Evolutionary conservation across 2,113 vertebrate species (phyloP), one percentile per base, ranked within the genome.

Genomic region (Pelecanoides urinatrix): DNA sequence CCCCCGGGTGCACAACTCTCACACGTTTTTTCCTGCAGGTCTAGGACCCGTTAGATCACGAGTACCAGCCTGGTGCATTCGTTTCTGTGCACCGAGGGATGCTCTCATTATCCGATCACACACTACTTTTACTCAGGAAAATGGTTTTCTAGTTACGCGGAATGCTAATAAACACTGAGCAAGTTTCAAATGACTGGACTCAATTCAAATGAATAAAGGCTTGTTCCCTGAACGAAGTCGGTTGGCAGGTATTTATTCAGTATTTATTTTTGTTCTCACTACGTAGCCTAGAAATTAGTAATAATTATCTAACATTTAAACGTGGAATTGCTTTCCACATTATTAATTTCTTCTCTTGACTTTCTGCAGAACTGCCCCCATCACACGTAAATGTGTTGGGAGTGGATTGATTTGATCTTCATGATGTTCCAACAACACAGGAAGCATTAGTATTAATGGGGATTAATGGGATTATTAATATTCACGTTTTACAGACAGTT

Each of bases 381-480:
- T 17, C 2, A 2, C 83, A 38, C 0, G 0, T 19, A 9, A 61
- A 32, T 1, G 85, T 6, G n/a, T 2, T 53, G 90, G 4, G 12
- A 66, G 92, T 2, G 5, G 16, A 20, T 14, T 4, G 92, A 91
- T 84, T 95, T 90, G 58, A 95, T 95, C 96, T 92, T 85, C 82
- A 12, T 7, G 68, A 78, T 7, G 27, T 16, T 7, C 36, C 66
- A 5, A 0, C 25, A 86, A 19, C 89, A 80, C 0, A 3, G 55
- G 83, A 36, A 36, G 40, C 6, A 44, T 32, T 34, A 45, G 8
- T 3, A 74, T 89, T 92, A 94, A 94, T 74, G 90, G 62, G 26
- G 88, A 96, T 93, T 92, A 94, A 96, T 92, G 89, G 52, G 3
- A 3, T 79, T 18, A 88, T 96, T 92, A 96, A 94, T 86, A 94